A percentile compares a stretch with the other conserved stretches of the same genome.
phyloP scores from a whole-genome alignment of 53 echinoderm and acorn worm genomes.

The Zoroaster sp. region DNA sequence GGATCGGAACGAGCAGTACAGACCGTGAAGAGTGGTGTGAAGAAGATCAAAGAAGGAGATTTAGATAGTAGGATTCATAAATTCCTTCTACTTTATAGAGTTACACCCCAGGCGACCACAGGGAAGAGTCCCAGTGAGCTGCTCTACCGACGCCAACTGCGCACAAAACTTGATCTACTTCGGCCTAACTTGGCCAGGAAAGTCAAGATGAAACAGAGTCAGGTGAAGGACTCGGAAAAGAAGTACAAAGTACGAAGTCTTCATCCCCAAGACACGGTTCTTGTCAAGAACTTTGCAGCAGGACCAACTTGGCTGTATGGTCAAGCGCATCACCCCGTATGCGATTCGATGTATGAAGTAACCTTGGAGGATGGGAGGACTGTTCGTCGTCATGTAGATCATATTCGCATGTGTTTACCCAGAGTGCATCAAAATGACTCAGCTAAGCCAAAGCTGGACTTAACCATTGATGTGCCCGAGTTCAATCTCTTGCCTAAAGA shows the following conservation, averaged over 20 bases:
- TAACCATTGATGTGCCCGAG: too few relatives aligned
- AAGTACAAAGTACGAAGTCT: background rate
- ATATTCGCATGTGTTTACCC: background rate
- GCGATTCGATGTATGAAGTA: slow-evolving; percentile 9
- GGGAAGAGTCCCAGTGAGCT: background rate
- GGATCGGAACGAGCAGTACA: slow-evolving; percentile 60
- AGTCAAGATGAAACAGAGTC: background rate
- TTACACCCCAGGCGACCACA: background rate
- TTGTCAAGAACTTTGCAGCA: slow-evolving; percentile 36
- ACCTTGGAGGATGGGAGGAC: slow-evolving; percentile 10
- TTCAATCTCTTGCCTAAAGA: too few relatives aligned
- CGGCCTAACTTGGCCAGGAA: background rate
- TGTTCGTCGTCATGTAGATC: slow-evolving; percentile 31
- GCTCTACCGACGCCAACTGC: background rate
- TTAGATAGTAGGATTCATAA: background rate
- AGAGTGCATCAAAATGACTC: too few relatives aligned
- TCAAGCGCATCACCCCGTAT: background rate
- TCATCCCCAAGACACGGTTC: background rate
- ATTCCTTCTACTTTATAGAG: background rate
- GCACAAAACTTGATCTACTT: background rate
- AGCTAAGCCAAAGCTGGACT: too few relatives aligned
- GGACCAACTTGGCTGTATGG: background rate
- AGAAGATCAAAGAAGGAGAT: slow-evolving; percentile 1
- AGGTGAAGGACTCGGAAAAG: background rate
- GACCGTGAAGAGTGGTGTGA: slow-evolving; percentile 23